These are phyloP conservation scores for Elmis aenea DNA, from an alignment of 2,888 invertebrate species.

Conservation along the genomic window DNA sequence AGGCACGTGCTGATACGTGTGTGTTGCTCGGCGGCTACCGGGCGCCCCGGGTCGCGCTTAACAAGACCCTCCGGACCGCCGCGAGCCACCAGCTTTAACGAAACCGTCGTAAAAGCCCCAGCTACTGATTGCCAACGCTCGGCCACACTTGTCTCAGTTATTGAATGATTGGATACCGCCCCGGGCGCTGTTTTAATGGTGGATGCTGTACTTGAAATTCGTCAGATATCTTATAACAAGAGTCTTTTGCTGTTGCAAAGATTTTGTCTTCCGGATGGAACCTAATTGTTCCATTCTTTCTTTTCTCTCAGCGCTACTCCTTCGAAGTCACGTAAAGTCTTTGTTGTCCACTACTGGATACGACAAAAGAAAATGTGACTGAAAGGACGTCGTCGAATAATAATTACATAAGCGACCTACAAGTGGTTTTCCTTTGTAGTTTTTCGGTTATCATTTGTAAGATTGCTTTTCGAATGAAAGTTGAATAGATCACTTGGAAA, in stretches of 20 bases:
- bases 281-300: too few relatives aligned
- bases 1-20: constrained; percentile 38
- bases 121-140: constrained; percentile 30
- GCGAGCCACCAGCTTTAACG: constrained; percentile 25
- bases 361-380: too few relatives aligned
- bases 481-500: too few relatives aligned
- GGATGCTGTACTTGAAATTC: constrained; percentile 35
- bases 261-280: constrained; percentile 21
- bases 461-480: too few relatives aligned
- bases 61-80: constrained; percentile 35
- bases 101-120: constrained; percentile 28
- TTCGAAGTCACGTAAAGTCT: too few relatives aligned
- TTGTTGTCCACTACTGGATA: too few relatives aligned
- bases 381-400: too few relatives aligned
- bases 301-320: too few relatives aligned
- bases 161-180: constrained; percentile 41
- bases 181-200: constrained; percentile 42
- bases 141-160: constrained; percentile 31
- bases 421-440: too few relatives aligned
- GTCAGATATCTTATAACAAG: constrained; percentile 34
- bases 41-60: constrained; percentile 34
- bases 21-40: constrained; percentile 31
- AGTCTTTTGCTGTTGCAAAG: constrained; percentile 23
- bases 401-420: too few relatives aligned
- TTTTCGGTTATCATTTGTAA: too few relatives aligned